Evolutionary conservation across 30 jellyfish, hydroid and myxozoan species (phyloP).

Genomic region (Aurelia sp.): DNA sequence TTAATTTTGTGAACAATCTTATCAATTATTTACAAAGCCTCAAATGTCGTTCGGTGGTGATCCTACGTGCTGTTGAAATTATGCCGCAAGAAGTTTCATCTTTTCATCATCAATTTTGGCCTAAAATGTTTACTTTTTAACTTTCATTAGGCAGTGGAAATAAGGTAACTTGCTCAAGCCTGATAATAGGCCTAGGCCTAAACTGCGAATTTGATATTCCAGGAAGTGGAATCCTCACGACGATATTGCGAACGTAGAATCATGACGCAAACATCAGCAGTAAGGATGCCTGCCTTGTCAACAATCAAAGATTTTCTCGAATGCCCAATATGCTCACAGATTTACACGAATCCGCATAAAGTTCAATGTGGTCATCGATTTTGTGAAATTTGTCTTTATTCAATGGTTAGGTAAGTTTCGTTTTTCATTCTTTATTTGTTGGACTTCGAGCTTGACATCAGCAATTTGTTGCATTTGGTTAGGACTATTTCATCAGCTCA

Average conservation of each 20-base stretch:
- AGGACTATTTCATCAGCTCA: too few relatives aligned
- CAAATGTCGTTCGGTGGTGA: conserved; percentile 4
- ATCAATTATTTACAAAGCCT: conserved; percentile 32
- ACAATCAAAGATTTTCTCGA: conserved; percentile 59
- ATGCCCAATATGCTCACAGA: conserved; percentile 62
- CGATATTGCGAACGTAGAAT: background rate
- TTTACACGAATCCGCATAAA: conserved; percentile 51
- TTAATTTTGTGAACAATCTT: conserved; percentile 27
- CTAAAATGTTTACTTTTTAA: background rate
- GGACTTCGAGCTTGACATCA: background rate
- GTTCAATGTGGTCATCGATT: conserved; percentile 66
- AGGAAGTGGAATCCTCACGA: background rate
- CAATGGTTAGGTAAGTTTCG: conserved; percentile 41
- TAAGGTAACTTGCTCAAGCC: background rate
- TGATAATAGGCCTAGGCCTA: background rate
- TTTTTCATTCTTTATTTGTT: background rate
- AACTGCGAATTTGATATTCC: background rate
- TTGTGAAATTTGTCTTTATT: conserved; percentile 66
- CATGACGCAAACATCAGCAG: conserved; percentile 44
- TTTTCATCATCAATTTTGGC: too few relatives aligned
- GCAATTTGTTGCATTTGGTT: too few relatives aligned
- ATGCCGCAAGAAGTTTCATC: too few relatives aligned
- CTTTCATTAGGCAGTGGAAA: background rate
- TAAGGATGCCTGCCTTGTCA: conserved; percentile 56
- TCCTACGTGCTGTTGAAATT: too few relatives aligned